Conservation (phyloP, 1,140 invertebrate genomes). For the Drosophila pseudoananassae region DNA sequence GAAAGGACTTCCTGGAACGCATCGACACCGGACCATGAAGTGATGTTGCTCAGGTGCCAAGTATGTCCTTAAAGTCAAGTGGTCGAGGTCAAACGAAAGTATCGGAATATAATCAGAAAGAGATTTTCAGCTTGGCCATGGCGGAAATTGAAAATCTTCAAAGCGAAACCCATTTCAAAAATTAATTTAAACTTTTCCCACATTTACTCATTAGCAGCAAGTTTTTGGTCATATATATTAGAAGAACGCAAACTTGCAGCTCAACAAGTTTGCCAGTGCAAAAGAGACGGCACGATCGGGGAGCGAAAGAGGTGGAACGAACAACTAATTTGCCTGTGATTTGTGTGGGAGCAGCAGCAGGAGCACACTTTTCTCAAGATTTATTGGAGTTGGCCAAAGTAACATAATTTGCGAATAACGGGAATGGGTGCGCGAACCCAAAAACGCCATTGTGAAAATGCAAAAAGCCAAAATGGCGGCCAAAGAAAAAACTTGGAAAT, state of each 20-base stretch:
- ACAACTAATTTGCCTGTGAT: conserved; percentile 75
- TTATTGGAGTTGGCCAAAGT: conserved; percentile 74
- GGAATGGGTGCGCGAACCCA: conserved; percentile 16
- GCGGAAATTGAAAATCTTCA: conserved; percentile 64
- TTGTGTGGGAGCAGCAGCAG: conserved; percentile 50
- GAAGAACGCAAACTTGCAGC: conserved; percentile 50
- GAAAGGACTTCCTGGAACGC: conserved; percentile 28
- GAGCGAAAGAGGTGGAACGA: conserved; percentile 5
- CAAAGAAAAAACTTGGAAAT: conserved; percentile 28
- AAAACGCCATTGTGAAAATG: conserved; percentile 38
- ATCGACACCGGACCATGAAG: not conserved
- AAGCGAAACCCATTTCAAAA: conserved; percentile 63
- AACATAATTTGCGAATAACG: conserved; percentile 75
- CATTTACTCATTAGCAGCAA: conserved; percentile 79
- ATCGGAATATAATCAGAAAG: conserved; percentile 60
- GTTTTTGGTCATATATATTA: conserved; percentile 57
- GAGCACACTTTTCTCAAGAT: conserved; percentile 52
- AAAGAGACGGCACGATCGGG: not conserved
- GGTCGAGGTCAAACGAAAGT: conserved; percentile 37
- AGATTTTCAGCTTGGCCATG: conserved; percentile 10
- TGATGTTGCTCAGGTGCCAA: conserved; percentile 14
- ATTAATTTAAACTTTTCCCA: conserved; percentile 80
- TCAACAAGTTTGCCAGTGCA: conserved; percentile 65
- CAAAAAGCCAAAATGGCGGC: conserved; percentile 61
- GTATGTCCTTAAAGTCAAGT: conserved; percentile 28